Percentiles rank a stretch among this genome's conserved stretches.
Evolutionary conservation across 2,797 vertebrate species (phyloP).

Genomic region (Enoplosus armatus): DNA sequence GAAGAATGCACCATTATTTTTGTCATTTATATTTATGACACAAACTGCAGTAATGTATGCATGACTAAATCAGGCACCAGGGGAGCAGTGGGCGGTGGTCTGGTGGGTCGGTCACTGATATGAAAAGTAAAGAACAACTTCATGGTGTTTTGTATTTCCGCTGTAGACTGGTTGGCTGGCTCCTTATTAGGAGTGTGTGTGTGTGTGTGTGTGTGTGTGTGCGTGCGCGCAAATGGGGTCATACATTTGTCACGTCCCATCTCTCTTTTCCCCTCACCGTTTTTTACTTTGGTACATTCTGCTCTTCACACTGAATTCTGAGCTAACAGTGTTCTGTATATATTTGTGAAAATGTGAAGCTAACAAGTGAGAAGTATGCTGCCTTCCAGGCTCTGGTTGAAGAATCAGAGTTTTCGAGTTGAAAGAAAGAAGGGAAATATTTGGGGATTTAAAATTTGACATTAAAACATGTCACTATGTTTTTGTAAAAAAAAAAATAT

Average conservation of each 20-base stretch:
- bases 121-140: conserved; percentile 21
- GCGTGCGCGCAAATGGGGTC: not conserved
- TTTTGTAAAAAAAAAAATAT: not conserved
- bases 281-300: conserved; percentile 16
- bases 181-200: conserved; percentile 8
- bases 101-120: conserved; percentile 37
- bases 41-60: conserved; percentile 34
- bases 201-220: conserved; percentile 8
- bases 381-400: conserved; percentile 22
- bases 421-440: not conserved
- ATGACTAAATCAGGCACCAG: conserved; percentile 12
- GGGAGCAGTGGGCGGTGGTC: conserved; percentile 26
- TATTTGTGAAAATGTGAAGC: conserved; percentile 42
- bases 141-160: conserved; percentile 34
- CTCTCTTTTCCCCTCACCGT: not conserved
- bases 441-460: not conserved
- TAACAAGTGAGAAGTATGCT: conserved; percentile 33
- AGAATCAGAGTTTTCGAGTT: not conserved
- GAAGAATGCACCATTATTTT: conserved; percentile 14
- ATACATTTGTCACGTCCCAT: conserved; percentile 47
- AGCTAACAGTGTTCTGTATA: conserved; percentile 55
- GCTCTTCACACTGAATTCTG: conserved; percentile 46
- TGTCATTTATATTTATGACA: conserved; percentile 46
- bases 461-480: not conserved
- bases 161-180: conserved; percentile 25